Evolutionary conservation across 2,888 invertebrate genomes (phyloP), one percentile per base, ranked within the genome.

Genomic region (Scelioninae gen. 1): DNA sequence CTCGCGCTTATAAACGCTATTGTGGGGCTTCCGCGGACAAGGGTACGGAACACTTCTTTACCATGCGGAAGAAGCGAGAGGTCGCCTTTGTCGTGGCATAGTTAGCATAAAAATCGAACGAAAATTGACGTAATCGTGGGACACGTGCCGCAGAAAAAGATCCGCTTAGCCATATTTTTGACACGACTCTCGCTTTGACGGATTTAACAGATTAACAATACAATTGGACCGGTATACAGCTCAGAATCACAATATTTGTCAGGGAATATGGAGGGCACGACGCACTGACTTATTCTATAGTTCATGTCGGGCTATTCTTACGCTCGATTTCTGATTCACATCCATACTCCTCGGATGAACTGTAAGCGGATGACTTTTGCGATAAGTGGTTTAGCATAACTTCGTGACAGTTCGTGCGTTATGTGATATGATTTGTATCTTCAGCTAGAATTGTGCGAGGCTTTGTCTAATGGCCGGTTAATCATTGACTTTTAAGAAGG

Each of bases 91-190:
- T 66, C 15, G 29, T 23, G 15, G 16, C 40, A 34, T 69, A 55
- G 53, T 77, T 77, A 69, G 69, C 68, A 77, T 77, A 62, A 77
- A 68, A 77, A 77, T 77, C 60, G 69, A 55, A 77, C 62, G 51
- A 71, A 63, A 78, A 55, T 71, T 53, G 69, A 69, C 78, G 66
- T 31, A 58, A 65, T 65, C 56, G 69, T 55, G 53, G 1, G 78
- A 69, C 68, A 63, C 74, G 62, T 74, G 74, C 63, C 74, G 34
- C 15, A 8, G 32, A 40, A 53, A 53, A 32, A 53, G 32, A 53
- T 43, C 43, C 45, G 32, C 66, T 66, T 66, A 55, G n/a, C 45
- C 4, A 32, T 38, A 38, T 56, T 29, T 63, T 51, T 51, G 34
- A 38, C 56, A 16, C 56, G 38, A 7, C 13, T 38, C 15, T n/a